Evolutionary conservation across 1,140 invertebrate genomes (phyloP), one percentile per base, ranked within the genome.

Genomic region (Glomeris maerens): DNA sequence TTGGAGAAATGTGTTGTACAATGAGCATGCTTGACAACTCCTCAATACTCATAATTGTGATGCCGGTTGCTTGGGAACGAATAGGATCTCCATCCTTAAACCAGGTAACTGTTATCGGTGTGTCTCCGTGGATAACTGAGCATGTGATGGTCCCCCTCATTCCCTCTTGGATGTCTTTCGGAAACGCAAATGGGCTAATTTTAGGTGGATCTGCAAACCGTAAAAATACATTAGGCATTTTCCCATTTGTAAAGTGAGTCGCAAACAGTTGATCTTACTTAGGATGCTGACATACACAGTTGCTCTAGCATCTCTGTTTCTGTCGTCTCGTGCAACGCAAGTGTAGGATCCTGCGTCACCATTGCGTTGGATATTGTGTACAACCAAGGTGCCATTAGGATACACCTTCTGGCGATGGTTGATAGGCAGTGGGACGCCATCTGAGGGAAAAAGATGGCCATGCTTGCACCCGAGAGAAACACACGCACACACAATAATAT

Each of bases 391-490:
- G 44, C 92, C 91, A 62, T 95, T 93, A 25, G 82, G 80, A 69
- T 87, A 90, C 17, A 94, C 88, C 61, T 89, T 87, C 62, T 96
- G 91, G 59, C 94, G 88, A 59, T 91, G 79, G 66, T 95, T 95
- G 64, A 92, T 91, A 42, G 92, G 92, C 41, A 97, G 71, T 5
- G 81, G 76, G 40, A 84, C 73, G 23, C 70, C 74, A 66, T 76
- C 78, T 78, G 57, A 41, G 62, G 60, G 58, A 47, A 45, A 48
- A 23, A 47, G 22, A 44, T n/a, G n/a, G n/a, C n/a, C n/a, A n/a
- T n/a, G n/a, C n/a, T n/a, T n/a, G n/a, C n/a, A n/a, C n/a, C n/a
- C n/a, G n/a, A n/a, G n/a, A n/a, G n/a, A n/a, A n/a, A n/a, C n/a
- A n/a, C n/a, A n/a, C n/a, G n/a, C n/a, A n/a, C n/a, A n/a, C n/a